These are phyloP conservation scores for Halcyon chelicuti DNA, from an alignment of 2,797 vertebrate genomes.

Conservation along the genomic window DNA sequence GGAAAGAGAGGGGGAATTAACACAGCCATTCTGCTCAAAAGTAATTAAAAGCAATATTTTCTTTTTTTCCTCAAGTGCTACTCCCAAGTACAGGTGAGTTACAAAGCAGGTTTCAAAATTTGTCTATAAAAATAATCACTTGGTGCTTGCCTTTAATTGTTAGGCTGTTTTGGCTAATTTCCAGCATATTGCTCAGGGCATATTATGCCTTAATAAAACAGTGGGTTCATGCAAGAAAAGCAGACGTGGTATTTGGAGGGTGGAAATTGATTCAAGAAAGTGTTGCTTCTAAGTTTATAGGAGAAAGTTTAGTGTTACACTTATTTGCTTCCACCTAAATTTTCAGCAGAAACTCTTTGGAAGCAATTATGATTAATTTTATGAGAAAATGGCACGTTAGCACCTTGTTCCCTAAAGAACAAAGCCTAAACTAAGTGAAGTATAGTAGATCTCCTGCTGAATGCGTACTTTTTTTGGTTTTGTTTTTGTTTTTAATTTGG, in stretches of 20 bases:
- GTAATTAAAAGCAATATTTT: conserved; percentile 63
- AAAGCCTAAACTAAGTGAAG: conserved; percentile 74
- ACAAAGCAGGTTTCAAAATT: conserved; percentile 42
- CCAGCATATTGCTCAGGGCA: conserved; percentile 75
- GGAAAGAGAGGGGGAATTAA: neutral
- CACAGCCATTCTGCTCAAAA: conserved; percentile 46
- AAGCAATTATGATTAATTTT: conserved; percentile 75
- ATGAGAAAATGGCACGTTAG: conserved; percentile 77
- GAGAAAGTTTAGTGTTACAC: conserved; percentile 75
- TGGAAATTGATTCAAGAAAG: conserved; percentile 72
- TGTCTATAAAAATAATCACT: conserved; percentile 64
- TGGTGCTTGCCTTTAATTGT: conserved; percentile 78
- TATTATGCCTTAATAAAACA: conserved; percentile 76
- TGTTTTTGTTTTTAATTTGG: neutral
- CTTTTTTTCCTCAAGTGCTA: conserved; percentile 63
- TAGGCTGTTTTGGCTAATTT: conserved; percentile 73
- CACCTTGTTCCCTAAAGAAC: conserved; percentile 80
- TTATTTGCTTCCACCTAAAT: conserved; percentile 76
- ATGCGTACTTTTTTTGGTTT: conserved; percentile 31
- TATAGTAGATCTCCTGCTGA: conserved; percentile 70
- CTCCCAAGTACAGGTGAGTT: conserved; percentile 64
- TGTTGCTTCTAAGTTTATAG: conserved; percentile 79
- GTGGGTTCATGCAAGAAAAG: conserved; percentile 66
- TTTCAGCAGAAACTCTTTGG: conserved; percentile 74
- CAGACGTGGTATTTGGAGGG: conserved; percentile 70